Evolutionary conservation across 2,113 vertebrate genomes (phyloP).

Genomic region (Quiscalus mexicanus): DNA sequence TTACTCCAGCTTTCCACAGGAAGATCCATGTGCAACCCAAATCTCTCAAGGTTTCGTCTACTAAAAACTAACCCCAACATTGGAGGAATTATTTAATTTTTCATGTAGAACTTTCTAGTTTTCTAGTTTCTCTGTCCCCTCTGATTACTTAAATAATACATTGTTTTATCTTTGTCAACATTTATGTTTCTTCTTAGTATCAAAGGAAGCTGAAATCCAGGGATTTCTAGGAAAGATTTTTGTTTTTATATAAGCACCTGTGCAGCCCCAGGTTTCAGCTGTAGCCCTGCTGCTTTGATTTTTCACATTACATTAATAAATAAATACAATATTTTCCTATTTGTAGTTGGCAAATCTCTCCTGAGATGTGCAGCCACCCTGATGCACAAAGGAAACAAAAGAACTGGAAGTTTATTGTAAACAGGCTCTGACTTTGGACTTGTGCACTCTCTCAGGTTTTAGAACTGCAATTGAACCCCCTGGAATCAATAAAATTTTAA

Average conservation of each 20-base stretch:
- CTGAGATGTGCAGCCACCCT: neutral
- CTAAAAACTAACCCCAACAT: neutral
- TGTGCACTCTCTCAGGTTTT: neutral
- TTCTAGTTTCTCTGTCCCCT: neutral
- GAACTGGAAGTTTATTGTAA: neutral
- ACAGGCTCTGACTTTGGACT: neutral
- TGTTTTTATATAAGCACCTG: neutral
- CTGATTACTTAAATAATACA: neutral
- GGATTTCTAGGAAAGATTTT: neutral
- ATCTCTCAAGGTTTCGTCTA: neutral
- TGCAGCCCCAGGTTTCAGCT: neutral
- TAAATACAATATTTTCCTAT: neutral
- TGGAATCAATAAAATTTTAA: neutral
- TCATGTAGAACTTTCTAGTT: neutral
- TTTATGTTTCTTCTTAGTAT: neutral
- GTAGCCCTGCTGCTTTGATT: neutral
- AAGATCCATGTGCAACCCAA: neutral
- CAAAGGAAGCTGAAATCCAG: neutral
- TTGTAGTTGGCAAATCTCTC: neutral
- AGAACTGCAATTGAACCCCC: neutral
- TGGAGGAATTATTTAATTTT: neutral
- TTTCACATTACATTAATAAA: conserved; percentile 34
- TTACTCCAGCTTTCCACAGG: neutral
- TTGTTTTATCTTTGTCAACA: neutral
- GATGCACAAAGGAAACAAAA: conserved; percentile 6